phyloP scores from a whole-genome alignment of 2,888 invertebrate species.

The Rhaphigaster nebulosa region DNA sequence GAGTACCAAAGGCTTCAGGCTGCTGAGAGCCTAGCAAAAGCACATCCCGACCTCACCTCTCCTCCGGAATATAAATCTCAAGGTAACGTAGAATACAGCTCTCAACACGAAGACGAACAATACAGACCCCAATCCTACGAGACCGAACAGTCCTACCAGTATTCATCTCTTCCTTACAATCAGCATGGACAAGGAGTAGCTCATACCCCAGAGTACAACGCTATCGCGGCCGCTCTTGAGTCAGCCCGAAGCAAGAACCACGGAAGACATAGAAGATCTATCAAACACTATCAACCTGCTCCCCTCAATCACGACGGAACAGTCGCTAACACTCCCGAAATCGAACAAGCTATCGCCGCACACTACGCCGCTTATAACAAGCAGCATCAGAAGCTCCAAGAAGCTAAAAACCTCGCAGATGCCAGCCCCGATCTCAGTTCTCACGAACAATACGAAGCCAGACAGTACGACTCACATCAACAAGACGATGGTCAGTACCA shows the following conservation, averaged over 20 bases:
- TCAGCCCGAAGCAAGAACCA: neutral
- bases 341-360: conserved; percentile 57
- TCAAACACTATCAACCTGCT: conserved; percentile 50
- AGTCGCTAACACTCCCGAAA: conserved; percentile 61
- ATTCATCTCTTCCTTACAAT: neutral
- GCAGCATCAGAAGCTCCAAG: conserved; percentile 8
- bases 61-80: neutral
- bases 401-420: conserved; percentile 6
- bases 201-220: neutral
- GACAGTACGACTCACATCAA: neutral
- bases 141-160: neutral
- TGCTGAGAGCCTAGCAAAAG: conserved; percentile 63
- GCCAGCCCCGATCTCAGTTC: neutral
- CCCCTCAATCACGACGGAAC: conserved; percentile 61
- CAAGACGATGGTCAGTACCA: neutral
- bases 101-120: neutral
- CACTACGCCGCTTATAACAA: conserved; percentile 52
- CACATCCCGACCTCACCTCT: conserved; percentile 12
- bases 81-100: neutral
- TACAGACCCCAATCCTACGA: neutral
- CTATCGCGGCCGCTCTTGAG: neutral
- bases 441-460: neutral
- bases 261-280: neutral
- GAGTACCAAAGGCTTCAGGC: conserved; percentile 21
- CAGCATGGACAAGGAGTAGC: neutral